Conservation (phyloP, 2,888 invertebrate genomes). For the Patella depressa region DNA sequence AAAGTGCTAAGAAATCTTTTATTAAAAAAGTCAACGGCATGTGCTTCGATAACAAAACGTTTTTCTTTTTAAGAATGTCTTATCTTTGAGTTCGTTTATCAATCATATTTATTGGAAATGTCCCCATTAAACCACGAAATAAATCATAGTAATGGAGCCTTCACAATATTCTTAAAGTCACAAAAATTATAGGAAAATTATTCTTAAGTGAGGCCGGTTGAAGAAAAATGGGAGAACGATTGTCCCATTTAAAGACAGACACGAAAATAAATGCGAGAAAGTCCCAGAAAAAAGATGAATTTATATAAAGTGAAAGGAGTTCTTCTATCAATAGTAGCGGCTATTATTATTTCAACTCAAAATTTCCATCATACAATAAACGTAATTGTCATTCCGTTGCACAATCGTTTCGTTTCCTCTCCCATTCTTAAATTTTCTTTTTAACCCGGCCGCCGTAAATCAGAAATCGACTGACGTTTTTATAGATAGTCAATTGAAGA, state of each 20-base stretch:
- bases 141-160: conserved; percentile 5
- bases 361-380: not conserved
- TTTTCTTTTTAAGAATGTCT: too few species aligned
- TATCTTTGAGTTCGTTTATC: not conserved
- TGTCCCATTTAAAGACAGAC: not conserved
- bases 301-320: too few species aligned
- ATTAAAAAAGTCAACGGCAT: too few species aligned
- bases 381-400: conserved; percentile 9
- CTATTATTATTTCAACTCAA: too few species aligned
- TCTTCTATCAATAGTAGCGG: too few species aligned
- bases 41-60: too few species aligned
- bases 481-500: conserved; percentile 10
- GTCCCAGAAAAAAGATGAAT: too few species aligned
- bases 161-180: not conserved
- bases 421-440: not conserved
- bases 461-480: not conserved
- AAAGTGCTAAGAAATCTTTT: too few species aligned
- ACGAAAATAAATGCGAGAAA: too few species aligned
- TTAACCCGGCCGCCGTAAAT: conserved; percentile 1
- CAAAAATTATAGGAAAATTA: conserved; percentile 5
- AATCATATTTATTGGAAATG: conserved; percentile 3
- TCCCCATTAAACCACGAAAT: not conserved
- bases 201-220: not conserved
- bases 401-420: conserved; percentile 9
- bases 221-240: conserved; percentile 1